phyloP scores from a whole-genome alignment of 1,140 invertebrate genomes.

The Drosophila pruinosa region DNA sequence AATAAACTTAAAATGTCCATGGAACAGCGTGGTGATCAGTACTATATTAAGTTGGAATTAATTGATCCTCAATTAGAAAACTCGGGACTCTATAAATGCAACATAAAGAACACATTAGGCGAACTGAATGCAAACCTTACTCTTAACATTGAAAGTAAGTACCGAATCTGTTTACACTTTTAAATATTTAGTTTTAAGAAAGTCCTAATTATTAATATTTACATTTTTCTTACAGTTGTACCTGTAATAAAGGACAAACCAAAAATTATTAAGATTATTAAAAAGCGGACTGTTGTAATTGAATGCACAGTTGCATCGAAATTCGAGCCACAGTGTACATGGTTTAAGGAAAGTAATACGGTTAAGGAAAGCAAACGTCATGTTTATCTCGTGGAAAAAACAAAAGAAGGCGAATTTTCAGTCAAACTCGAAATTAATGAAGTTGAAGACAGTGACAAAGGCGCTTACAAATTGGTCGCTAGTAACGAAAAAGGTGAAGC shows the following conservation, averaged over 20 bases:
- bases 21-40: conserved; percentile 90
- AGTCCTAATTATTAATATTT: neutral
- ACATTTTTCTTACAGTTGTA: conserved; percentile 86
- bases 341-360: conserved; percentile 93
- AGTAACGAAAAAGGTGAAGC: conserved; percentile 97
- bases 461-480: conserved; percentile 94
- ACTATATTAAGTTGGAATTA: conserved; percentile 95
- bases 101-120: conserved; percentile 97
- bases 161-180: no score
- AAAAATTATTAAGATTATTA: conserved; percentile 93
- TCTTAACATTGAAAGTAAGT: conserved; percentile 98
- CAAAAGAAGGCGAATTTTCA: conserved; percentile 87
- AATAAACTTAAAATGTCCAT: conserved; percentile 91
- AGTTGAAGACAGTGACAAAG: conserved; percentile 90
- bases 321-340: conserved; percentile 93
- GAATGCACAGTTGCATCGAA: conserved; percentile 95
- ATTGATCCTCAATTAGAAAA: conserved; percentile 96
- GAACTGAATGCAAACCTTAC: conserved; percentile 98
- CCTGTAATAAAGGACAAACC: conserved; percentile 96
- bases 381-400: conserved; percentile 67
- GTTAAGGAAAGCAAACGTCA: conserved; percentile 87
- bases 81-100: conserved; percentile 98
- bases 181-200: no score
- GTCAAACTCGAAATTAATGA: conserved; percentile 94
- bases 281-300: conserved; percentile 94